A percentile compares a stretch with the other conserved stretches of the same genome.
phyloP scores from a whole-genome alignment of 2,113 vertebrate genomes.

The Anguilla japonica region DNA sequence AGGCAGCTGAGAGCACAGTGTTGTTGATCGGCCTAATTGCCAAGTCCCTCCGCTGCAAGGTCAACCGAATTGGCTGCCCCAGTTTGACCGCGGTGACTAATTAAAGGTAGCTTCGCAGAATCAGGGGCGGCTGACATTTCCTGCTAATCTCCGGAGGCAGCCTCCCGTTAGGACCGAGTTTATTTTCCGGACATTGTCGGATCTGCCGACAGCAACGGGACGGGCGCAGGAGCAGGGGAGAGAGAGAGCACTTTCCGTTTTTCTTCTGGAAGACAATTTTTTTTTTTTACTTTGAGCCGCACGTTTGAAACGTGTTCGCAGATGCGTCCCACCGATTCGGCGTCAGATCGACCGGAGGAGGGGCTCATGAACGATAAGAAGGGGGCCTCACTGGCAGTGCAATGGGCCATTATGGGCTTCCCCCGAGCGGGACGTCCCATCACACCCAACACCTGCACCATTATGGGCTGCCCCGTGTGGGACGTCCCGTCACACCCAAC shows the following conservation, averaged over 20 bases:
- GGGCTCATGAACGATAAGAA: too few relatives aligned
- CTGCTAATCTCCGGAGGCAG: slow-evolving; percentile 13
- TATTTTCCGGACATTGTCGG: neutral
- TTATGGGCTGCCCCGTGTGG: too few relatives aligned
- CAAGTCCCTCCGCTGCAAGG: neutral
- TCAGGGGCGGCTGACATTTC: neutral
- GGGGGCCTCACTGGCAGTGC: too few relatives aligned
- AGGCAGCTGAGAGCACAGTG: neutral
- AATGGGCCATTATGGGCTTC: too few relatives aligned
- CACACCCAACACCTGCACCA: too few relatives aligned
- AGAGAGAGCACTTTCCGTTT: neutral
- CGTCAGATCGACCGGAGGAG: too few relatives aligned
- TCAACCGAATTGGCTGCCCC: slow-evolving; percentile 11
- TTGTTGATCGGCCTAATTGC: neutral
- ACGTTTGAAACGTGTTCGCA: too few relatives aligned
- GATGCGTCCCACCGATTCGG: too few relatives aligned
- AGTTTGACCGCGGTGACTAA: slow-evolving; percentile 3
- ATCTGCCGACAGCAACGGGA: neutral
- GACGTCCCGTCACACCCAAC: too few relatives aligned
- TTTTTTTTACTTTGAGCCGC: too few relatives aligned
- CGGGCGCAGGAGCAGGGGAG: neutral
- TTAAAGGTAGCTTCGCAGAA: neutral
- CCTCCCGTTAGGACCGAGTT: neutral
- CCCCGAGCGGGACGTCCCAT: too few relatives aligned
- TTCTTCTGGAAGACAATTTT: too few relatives aligned